phyloP scores from a whole-genome alignment of 2,888 invertebrate species.

The Melieria omissa region DNA sequence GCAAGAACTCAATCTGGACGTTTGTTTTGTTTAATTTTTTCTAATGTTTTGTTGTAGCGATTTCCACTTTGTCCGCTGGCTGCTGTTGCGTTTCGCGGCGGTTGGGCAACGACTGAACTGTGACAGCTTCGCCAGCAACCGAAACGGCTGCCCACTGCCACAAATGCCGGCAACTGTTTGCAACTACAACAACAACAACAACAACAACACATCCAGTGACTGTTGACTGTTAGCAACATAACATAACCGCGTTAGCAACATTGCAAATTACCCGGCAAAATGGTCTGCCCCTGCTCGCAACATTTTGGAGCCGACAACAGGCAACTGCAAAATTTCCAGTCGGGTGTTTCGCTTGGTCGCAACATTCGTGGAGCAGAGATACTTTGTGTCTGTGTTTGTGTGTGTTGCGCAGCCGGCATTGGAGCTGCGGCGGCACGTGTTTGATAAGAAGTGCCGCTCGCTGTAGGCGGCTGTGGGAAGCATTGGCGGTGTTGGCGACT shows the following conservation, averaged over 20 bases:
- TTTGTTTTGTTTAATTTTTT: no score
- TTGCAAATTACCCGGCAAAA: not conserved
- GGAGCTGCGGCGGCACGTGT: not conserved
- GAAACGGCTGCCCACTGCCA: conserved; percentile 19
- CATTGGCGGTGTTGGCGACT: not conserved
- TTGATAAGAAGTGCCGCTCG: conserved; percentile 1
- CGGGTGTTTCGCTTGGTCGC: not conserved
- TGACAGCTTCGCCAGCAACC: conserved; percentile 11
- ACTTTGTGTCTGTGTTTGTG: not conserved
- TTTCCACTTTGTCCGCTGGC: conserved; percentile 4
- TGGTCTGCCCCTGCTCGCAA: not conserved
- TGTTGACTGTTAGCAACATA: conserved; percentile 1
- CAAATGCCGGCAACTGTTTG: conserved; percentile 19
- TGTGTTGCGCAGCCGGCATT: not conserved
- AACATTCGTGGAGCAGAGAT: not conserved
- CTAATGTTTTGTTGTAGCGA: not conserved
- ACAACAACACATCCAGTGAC: no score
- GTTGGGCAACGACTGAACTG: conserved; percentile 29
- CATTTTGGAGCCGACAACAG: not conserved
- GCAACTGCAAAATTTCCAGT: no score
- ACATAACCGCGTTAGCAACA: not conserved
- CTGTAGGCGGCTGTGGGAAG: not conserved
- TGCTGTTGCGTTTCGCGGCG: conserved; percentile 21
- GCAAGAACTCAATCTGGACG: no score
- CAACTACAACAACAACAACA: not conserved